Conservation (phyloP, 2,888 invertebrate species). For the Sceliomorpha sp. region DNA sequence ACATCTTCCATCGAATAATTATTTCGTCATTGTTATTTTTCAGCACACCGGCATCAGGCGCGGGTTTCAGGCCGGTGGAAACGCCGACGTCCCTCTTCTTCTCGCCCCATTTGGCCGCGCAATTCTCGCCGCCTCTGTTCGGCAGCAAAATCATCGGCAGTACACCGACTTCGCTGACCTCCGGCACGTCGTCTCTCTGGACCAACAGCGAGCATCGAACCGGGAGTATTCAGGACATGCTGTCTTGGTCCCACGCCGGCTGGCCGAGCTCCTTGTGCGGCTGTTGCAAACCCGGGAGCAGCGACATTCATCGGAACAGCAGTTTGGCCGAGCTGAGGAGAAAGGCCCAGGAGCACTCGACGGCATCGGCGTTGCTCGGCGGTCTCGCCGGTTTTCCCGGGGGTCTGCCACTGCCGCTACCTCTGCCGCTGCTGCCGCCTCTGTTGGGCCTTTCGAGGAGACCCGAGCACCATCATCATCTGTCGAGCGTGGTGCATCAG, state of each 20-base stretch:
- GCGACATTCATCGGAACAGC: conserved; percentile 81
- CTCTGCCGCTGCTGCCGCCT: conserved; percentile 82
- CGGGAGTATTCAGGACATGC: conserved; percentile 75
- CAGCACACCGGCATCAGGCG: conserved; percentile 84
- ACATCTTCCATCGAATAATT: too few relatives aligned
- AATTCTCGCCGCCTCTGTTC: conserved; percentile 91
- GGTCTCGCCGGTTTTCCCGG: conserved; percentile 73
- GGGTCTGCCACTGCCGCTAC: conserved; percentile 78
- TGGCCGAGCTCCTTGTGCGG: conserved; percentile 74
- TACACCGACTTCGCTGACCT: conserved; percentile 74
- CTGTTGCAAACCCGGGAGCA: conserved; percentile 70
- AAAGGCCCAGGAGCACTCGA: conserved; percentile 97
- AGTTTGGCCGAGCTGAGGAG: conserved; percentile 95
- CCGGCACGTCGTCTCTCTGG: conserved; percentile 77
- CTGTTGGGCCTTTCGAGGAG: conserved; percentile 80
- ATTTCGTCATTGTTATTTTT: not conserved
- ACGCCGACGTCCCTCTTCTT: conserved; percentile 88
- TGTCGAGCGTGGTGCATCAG: conserved; percentile 75
- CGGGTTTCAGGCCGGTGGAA: conserved; percentile 80
- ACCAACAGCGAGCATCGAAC: conserved; percentile 81
- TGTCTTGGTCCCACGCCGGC: conserved; percentile 77
- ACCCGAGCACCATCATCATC: conserved; percentile 80
- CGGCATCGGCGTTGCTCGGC: conserved; percentile 83
- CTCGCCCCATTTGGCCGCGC: conserved; percentile 90
- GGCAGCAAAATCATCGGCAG: conserved; percentile 79